phyloP scores from a whole-genome alignment of 2,113 vertebrate species.

The Caranx ignobilis region DNA sequence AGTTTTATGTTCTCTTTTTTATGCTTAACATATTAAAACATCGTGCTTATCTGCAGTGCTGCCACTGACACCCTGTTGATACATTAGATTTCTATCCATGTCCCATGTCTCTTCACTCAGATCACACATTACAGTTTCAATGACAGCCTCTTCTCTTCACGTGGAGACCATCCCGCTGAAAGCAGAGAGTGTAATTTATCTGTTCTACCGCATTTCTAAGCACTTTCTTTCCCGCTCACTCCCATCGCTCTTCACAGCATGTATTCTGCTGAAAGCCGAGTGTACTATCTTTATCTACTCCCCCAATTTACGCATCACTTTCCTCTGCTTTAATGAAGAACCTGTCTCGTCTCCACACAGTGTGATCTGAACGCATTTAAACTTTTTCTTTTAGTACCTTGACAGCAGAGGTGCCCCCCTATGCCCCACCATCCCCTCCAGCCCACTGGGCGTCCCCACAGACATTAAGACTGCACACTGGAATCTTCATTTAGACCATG shows the following conservation, averaged over 20 bases:
- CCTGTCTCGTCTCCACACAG: slow-evolving; percentile 32
- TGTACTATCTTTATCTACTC: slow-evolving; percentile 42
- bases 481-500: slow-evolving; percentile 53
- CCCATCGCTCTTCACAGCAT: slow-evolving; percentile 39
- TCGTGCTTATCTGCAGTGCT: not conserved
- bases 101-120: not conserved
- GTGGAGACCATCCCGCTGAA: slow-evolving; percentile 10
- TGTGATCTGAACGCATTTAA: slow-evolving; percentile 34
- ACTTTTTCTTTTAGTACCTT: slow-evolving; percentile 45
- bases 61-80: not conserved
- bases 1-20: not conserved
- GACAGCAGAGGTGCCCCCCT: slow-evolving; percentile 16
- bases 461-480: slow-evolving; percentile 15
- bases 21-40: not conserved
- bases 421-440: too few relatives aligned
- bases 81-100: not conserved
- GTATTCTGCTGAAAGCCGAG: slow-evolving; percentile 47
- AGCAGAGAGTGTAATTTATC: slow-evolving; percentile 16
- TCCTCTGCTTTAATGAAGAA: slow-evolving; percentile 46
- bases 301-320: slow-evolving; percentile 33
- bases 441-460: not conserved
- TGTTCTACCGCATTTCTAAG: slow-evolving; percentile 32
- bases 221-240: slow-evolving; percentile 23
- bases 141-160: slow-evolving; percentile 1
- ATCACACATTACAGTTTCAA: slow-evolving; percentile 12